Evolutionary conservation across 2,797 vertebrate species (phyloP), one percentile per base, ranked within the genome.

Genomic region (Zalophus californianus): DNA sequence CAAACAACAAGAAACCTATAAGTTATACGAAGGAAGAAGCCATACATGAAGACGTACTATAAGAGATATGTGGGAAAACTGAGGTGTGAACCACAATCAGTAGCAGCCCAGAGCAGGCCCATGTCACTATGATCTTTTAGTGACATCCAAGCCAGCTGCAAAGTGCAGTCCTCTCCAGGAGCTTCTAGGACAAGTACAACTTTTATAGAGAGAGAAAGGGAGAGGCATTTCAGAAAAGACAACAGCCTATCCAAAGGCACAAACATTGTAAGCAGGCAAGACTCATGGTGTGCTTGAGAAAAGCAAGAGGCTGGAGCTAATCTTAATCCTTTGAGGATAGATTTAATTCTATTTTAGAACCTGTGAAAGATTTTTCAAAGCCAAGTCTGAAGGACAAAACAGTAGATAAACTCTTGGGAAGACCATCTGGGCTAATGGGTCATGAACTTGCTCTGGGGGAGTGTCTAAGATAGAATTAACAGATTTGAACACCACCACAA

Each of bases 351-450:
- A 38, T 79, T 78, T 79, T 58, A 70, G 58, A 73, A 79, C 58
- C 38, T 88, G 54, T 77, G 54, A 90, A 75, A 62, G 11, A 64
- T 35, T 8, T 94, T 86, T 94, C 72, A 91, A 78, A 94, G 18
- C 44, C 29, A 79, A n/a, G 9, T 50, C 38, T 70, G 25, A 70
- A 52, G 54, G 2, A 32, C 38, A 86, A 80, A 72, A 25, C 27
- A 38, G 10, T 44, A 75, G 56, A 88, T 23, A 64, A 72, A 73
- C 72, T 87, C 23, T 48, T 64, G 29, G 44, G 4, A 73, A 60
- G 72, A 72, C n/a, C 10, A 84, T 25, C 27, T 60, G 38, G 58
- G n/a, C 18, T 29, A n/a, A 70, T n/a, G 0, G 2, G 21, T 86
- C 13, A 86, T 70, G n/a, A 92, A 82, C 29, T 41, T 44, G 8